Percentiles rank a stretch among this genome's conserved stretches.
These are phyloP conservation scores for Aleadryas rufinucha DNA, from an alignment of 2,113 vertebrate genomes.

Conservation along the genomic window DNA sequence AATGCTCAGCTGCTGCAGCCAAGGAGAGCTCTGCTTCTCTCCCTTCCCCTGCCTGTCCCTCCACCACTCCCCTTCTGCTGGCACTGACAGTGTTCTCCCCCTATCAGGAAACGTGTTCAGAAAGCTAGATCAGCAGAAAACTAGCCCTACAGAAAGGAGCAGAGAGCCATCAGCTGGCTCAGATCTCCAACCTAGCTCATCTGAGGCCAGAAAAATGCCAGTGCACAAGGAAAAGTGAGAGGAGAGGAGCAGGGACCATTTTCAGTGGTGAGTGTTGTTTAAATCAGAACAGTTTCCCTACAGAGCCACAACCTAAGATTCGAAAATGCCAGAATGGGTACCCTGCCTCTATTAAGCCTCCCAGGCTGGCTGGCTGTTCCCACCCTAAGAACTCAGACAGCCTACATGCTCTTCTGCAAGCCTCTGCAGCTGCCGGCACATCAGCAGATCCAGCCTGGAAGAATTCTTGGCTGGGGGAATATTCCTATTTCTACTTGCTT, in stretches of 20 bases:
- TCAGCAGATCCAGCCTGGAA: not conserved
- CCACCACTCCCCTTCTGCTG: not conserved
- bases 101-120: constrained; percentile 25
- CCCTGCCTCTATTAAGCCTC: not conserved
- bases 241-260: not conserved
- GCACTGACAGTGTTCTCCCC: not conserved
- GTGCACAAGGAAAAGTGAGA: not conserved
- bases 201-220: constrained; percentile 43
- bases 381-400: not conserved
- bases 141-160: not conserved
- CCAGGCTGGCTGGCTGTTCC: not conserved
- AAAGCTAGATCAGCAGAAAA: constrained; percentile 51
- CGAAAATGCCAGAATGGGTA: not conserved
- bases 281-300: not conserved
- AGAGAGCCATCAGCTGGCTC: not conserved
- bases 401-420: not conserved
- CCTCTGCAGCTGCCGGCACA: not conserved
- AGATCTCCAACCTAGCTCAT: not conserved
- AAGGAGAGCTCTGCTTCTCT: not conserved
- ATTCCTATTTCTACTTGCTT: not conserved
- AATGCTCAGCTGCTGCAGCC: not conserved
- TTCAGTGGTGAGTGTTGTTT: not conserved
- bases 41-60: not conserved
- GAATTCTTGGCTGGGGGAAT: not conserved
- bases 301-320: not conserved